Conservation (phyloP, 2,888 invertebrate species). For the Drosophila cognata region DNA sequence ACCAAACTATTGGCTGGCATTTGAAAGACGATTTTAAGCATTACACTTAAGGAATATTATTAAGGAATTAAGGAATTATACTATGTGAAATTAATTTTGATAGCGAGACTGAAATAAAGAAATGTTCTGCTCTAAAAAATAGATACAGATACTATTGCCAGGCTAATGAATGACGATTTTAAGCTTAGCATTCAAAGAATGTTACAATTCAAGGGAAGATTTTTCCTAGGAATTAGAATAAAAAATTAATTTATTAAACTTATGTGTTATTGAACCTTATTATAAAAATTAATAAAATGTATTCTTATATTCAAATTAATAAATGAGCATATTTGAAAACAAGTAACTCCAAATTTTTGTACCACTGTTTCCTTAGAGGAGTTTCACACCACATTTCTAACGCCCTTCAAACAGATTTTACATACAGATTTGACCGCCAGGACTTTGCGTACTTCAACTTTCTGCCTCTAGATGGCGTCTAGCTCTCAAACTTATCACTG, state of each 20-base stretch:
- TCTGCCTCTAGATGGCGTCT: conserved; percentile 58
- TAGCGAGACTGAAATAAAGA: neutral
- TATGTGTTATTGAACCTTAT: neutral
- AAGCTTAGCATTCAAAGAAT: neutral
- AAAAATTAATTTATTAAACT: neutral
- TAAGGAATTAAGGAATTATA: too few relatives aligned
- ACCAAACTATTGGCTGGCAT: neutral
- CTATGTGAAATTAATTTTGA: neutral
- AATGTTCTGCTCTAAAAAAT: neutral
- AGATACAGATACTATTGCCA: neutral
- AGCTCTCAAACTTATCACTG: conserved; percentile 14
- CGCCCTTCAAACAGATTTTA: conserved; percentile 50
- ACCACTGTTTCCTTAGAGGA: conserved; percentile 43
- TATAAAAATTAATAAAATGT: neutral
- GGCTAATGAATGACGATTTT: neutral
- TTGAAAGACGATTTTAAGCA: too few relatives aligned
- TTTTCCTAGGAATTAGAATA: neutral
- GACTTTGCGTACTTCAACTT: conserved; percentile 4
- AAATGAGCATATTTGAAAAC: neutral
- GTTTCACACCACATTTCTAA: conserved; percentile 66
- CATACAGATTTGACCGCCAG: conserved; percentile 39
- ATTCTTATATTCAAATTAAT: neutral
- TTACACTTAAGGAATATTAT: neutral
- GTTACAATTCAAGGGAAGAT: neutral
- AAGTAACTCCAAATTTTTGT: neutral